A percentile compares a stretch with the other conserved stretches of the same genome.
Conservation (phyloP, 2,888 invertebrate species). For the Drosophila ezoana region DNA sequence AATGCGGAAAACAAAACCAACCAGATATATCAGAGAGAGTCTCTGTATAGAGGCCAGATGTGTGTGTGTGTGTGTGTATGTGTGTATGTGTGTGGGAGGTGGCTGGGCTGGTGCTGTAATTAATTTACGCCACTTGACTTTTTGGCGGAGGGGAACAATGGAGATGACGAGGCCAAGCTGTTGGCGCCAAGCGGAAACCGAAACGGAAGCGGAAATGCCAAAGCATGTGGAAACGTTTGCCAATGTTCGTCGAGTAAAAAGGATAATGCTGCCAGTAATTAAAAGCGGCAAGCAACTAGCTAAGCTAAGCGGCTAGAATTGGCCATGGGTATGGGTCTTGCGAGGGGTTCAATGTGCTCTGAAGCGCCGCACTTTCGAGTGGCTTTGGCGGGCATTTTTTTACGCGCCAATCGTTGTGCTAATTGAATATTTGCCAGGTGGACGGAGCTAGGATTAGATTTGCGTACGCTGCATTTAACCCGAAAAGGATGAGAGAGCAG, state of each 20-base stretch:
- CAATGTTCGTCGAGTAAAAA: slow-evolving; percentile 57
- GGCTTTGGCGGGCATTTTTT: slow-evolving; percentile 56
- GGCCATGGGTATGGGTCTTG: background rate
- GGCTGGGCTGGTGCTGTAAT: slow-evolving; percentile 63
- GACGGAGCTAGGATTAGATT: slow-evolving; percentile 46
- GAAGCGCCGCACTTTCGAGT: slow-evolving; percentile 43
- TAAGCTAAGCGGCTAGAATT: slow-evolving; percentile 31
- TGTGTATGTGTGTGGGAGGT: background rate
- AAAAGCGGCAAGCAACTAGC: slow-evolving; percentile 55
- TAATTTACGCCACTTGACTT: slow-evolving; percentile 81
- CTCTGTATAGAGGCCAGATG: slow-evolving; percentile 17
- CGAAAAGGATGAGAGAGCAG: slow-evolving; percentile 15
- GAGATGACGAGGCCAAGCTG: slow-evolving; percentile 31
- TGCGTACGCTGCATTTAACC: slow-evolving; percentile 62
- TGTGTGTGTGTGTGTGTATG: background rate
- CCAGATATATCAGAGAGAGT: slow-evolving; percentile 63
- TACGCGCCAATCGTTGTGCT: slow-evolving; percentile 70
- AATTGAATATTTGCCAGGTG: slow-evolving; percentile 74
- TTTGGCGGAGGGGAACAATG: slow-evolving; percentile 59
- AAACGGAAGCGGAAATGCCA: slow-evolving; percentile 71
- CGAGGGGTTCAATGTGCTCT: slow-evolving; percentile 48
- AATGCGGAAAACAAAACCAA: slow-evolving; percentile 41
- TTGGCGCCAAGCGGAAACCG: slow-evolving; percentile 68
- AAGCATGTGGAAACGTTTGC: slow-evolving; percentile 80
- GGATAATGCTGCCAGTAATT: slow-evolving; percentile 66